Evolutionary conservation across 2,113 vertebrate genomes (phyloP).

Genomic region (Gobio gobio): DNA sequence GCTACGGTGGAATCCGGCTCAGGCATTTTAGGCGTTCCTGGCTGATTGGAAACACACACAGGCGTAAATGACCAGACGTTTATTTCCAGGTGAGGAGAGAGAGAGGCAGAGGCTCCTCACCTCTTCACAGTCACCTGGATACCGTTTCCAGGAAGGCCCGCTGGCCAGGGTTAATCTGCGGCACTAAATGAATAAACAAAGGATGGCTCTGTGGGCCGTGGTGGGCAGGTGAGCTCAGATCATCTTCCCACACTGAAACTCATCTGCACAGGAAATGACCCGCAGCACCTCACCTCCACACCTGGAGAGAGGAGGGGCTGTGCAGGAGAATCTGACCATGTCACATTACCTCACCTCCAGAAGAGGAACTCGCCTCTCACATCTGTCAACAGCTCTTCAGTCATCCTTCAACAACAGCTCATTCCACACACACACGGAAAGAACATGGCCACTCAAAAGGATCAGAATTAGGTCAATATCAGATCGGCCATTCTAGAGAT

Average conservation of each 20-base stretch:
- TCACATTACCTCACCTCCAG: conserved; percentile 52
- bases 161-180: conserved; percentile 88
- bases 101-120: conserved; percentile 82
- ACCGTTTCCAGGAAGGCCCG: conserved; percentile 87
- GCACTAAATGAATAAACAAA: conserved; percentile 97
- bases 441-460: conserved; percentile 1
- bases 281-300: conserved; percentile 87
- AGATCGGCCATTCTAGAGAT: not conserved
- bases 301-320: conserved; percentile 76
- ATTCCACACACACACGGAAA: conserved; percentile 40
- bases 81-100: conserved; percentile 98
- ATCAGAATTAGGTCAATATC: conserved; percentile 12
- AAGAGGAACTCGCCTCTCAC: conserved; percentile 45
- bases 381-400: conserved; percentile 35
- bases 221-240: conserved; percentile 93
- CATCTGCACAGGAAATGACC: conserved; percentile 93
- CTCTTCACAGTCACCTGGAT: conserved; percentile 81
- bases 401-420: conserved; percentile 58
- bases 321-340: conserved; percentile 38
- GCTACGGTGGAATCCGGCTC: conserved; percentile 73
- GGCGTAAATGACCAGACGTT: conserved; percentile 80
- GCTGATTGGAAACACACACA: conserved; percentile 83
- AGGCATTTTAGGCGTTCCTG: conserved; percentile 90
- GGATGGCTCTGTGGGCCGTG: conserved; percentile 86
- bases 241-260: conserved; percentile 88